These are phyloP conservation scores for Caenorhabditis brenneri DNA, from an alignment of 1,140 invertebrate genomes.

Conservation along the genomic window DNA sequence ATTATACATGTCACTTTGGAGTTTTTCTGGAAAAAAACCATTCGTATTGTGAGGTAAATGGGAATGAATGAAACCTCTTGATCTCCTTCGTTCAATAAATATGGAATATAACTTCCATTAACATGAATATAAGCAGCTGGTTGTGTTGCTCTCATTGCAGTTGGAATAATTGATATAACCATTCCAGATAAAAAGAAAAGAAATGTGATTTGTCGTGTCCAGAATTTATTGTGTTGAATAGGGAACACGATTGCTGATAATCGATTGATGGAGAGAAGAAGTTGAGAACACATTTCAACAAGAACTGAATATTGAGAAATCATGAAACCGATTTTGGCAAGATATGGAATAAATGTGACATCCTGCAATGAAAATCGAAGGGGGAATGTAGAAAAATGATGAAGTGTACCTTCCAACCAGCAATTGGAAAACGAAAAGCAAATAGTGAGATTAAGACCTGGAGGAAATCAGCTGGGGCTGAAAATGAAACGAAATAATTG, in stretches of 20 bases:
- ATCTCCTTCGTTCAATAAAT: neutral
- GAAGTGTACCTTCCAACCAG: neutral
- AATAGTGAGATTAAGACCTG: neutral
- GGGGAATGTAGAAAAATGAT: neutral
- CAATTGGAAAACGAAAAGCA: neutral
- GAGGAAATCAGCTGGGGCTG: neutral
- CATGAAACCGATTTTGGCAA: slow-evolving; percentile 11
- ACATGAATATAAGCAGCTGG: neutral
- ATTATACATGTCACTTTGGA: slow-evolving; percentile 1
- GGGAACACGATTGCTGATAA: slow-evolving; percentile 9
- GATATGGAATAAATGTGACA: slow-evolving; percentile 2
- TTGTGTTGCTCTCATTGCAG: slow-evolving; percentile 4
- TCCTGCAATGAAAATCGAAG: neutral
- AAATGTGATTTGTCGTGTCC: neutral
- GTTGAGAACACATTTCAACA: slow-evolving; percentile 31
- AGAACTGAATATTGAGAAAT: slow-evolving; percentile 42
- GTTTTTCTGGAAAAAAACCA: neutral
- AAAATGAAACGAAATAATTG: no score
- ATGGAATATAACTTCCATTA: slow-evolving; percentile 2
- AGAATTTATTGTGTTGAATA: slow-evolving; percentile 23
- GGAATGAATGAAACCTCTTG: neutral
- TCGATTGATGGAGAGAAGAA: slow-evolving; percentile 12
- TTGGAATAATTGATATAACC: neutral
- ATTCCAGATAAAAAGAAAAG: neutral
- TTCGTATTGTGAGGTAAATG: neutral